A percentile compares a stretch with the other conserved stretches of the same genome.
These are phyloP conservation scores for Parus major DNA, from an alignment of 2,113 vertebrate genomes.

Conservation along the genomic window DNA sequence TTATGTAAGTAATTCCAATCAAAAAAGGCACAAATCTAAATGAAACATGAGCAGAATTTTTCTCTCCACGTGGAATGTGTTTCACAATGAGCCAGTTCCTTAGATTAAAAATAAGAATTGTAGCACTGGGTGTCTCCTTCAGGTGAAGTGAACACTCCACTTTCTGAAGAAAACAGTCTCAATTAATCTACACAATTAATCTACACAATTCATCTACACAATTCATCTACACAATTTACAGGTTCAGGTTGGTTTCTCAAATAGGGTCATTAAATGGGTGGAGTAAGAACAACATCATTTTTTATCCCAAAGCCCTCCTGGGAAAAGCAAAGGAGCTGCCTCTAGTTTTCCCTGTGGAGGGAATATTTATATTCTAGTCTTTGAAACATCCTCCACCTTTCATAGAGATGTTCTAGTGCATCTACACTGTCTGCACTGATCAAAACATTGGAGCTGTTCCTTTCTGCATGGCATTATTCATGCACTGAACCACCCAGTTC, in stretches of 20 bases:
- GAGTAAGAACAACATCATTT: not conserved
- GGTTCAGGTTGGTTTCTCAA: not conserved
- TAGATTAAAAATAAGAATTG: not conserved
- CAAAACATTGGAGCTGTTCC: not conserved
- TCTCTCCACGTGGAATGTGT: not conserved
- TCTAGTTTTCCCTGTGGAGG: not conserved
- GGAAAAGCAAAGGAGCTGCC: not conserved
- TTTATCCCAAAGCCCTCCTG: not conserved
- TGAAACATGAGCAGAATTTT: not conserved
- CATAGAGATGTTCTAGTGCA: accelerated
- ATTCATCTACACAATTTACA: not conserved
- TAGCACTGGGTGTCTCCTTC: not conserved
- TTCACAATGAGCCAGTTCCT: not conserved
- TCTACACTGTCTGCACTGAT: not conserved
- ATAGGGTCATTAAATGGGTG: not conserved
- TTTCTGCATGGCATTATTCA: not conserved
- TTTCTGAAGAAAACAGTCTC: not conserved
- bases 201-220: not conserved
- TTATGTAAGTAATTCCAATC: not conserved
- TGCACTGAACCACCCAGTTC: not conserved
- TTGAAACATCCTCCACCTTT: not conserved
- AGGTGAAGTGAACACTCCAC: not conserved
- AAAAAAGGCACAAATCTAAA: not conserved
- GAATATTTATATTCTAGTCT: not conserved
- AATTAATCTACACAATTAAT: not conserved